These are phyloP conservation scores for Acleris holmiana DNA, from an alignment of 2,888 invertebrate species.

Conservation along the genomic window DNA sequence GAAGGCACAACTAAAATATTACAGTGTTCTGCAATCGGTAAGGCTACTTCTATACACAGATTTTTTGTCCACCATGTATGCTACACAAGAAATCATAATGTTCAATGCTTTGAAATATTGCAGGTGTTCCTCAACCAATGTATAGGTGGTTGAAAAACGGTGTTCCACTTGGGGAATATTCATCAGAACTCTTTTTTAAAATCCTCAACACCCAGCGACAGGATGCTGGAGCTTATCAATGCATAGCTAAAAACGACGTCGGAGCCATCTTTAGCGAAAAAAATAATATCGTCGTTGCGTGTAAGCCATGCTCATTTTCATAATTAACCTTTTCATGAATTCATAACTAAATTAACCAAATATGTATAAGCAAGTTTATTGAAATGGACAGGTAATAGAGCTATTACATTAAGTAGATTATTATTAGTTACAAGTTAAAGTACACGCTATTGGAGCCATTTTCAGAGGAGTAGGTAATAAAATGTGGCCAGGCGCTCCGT, in stretches of 20 bases:
- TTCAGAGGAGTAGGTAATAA: conserved; percentile 16
- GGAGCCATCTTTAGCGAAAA: conserved; percentile 97
- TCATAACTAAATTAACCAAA: conserved; percentile 7
- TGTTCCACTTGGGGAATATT: conserved; percentile 90
- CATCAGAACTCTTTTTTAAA: conserved; percentile 92
- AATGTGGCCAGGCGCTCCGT: conserved; percentile 19
- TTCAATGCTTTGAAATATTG: conserved; percentile 39
- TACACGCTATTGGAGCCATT: conserved; percentile 23
- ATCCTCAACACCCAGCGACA: conserved; percentile 91
- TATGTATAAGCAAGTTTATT: conserved; percentile 24
- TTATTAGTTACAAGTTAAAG: conserved; percentile 23
- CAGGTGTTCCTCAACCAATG: conserved; percentile 96
- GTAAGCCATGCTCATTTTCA: conserved; percentile 86
- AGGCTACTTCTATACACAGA: conserved; percentile 53
- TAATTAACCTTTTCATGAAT: conserved; percentile 19
- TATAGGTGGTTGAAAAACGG: conserved; percentile 97
- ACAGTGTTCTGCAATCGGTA: conserved; percentile 95
- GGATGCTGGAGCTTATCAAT: conserved; percentile 96
- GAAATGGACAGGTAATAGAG: background rate
- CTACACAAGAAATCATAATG: background rate
- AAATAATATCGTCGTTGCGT: conserved; percentile 94
- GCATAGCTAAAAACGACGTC: conserved; percentile 95
- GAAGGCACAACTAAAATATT: conserved; percentile 96
- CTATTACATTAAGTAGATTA: conserved; percentile 31
- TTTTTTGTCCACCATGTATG: background rate